Evolutionary conservation across 2,797 vertebrate species (phyloP).

Genomic region (Leptoclinus maculatus): DNA sequence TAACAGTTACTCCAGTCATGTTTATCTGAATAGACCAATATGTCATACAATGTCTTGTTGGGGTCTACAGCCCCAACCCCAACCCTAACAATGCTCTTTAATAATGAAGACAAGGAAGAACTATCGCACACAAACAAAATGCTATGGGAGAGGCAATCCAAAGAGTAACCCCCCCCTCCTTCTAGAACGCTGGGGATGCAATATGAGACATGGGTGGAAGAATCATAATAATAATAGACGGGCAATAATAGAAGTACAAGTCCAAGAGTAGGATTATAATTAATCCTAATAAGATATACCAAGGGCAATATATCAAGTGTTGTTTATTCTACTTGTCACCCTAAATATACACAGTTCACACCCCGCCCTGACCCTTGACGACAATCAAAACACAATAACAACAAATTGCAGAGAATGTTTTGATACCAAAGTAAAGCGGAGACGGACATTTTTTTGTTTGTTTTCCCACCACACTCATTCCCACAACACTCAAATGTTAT

Average conservation of each 20-base stretch:
- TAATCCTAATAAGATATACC: background rate
- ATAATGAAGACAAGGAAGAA: background rate
- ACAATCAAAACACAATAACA: slow-evolving; percentile 11
- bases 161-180: background rate
- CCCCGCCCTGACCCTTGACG: slow-evolving; percentile 12
- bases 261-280: background rate
- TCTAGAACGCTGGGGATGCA: background rate
- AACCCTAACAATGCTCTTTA: background rate
- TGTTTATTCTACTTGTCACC: slow-evolving; percentile 5
- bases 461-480: slow-evolving; percentile 12
- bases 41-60: background rate
- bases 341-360: slow-evolving; percentile 11
- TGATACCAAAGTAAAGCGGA: background rate
- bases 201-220: background rate
- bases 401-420: slow-evolving; percentile 11
- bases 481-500: slow-evolving; percentile 9
- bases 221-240: background rate
- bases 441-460: background rate
- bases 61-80: background rate
- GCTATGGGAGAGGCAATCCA: background rate
- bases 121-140: background rate
- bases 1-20: slow-evolving; percentile 66
- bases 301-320: slow-evolving; percentile 5
- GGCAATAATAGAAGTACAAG: slow-evolving; percentile 4
- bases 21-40: slow-evolving; percentile 1